These are phyloP conservation scores for Brachypodius melanocephalos DNA, from an alignment of 2,113 vertebrate species.

Conservation along the genomic window DNA sequence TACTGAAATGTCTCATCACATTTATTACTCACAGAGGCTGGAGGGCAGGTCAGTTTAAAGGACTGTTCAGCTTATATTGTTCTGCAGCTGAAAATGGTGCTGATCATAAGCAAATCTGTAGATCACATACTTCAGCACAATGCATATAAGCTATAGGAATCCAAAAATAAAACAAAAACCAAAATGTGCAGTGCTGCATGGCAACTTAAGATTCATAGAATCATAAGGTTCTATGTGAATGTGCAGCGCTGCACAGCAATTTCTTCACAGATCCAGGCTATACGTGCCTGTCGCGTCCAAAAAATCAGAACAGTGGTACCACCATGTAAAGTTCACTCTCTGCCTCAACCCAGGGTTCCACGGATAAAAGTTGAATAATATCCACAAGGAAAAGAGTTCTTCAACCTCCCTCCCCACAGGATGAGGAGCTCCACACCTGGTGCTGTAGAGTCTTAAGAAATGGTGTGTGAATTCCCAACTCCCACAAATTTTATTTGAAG, in stretches of 20 bases:
- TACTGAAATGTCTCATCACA: background rate
- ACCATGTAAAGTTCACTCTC: background rate
- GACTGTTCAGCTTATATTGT: background rate
- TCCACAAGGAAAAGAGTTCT: background rate
- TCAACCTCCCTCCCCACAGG: background rate
- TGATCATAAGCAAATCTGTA: background rate
- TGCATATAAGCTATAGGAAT: rapidly evolving
- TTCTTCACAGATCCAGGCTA: background rate
- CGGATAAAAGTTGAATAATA: background rate
- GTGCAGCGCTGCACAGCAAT: background rate
- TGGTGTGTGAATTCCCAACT: background rate
- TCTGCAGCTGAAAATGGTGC: background rate
- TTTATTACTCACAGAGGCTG: background rate
- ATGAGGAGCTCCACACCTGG: background rate
- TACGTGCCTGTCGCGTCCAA: background rate
- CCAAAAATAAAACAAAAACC: background rate
- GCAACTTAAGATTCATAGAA: background rate
- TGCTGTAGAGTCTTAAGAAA: background rate
- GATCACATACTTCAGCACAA: background rate
- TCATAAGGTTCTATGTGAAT: background rate
- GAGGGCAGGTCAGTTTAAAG: slow-evolving; percentile 26
- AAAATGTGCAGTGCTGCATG: background rate
- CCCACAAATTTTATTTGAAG: background rate
- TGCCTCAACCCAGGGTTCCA: background rate
- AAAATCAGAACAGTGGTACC: background rate